Evolutionary conservation across 1,140 invertebrate species (phyloP).

Genomic region (Bombus superbus): DNA sequence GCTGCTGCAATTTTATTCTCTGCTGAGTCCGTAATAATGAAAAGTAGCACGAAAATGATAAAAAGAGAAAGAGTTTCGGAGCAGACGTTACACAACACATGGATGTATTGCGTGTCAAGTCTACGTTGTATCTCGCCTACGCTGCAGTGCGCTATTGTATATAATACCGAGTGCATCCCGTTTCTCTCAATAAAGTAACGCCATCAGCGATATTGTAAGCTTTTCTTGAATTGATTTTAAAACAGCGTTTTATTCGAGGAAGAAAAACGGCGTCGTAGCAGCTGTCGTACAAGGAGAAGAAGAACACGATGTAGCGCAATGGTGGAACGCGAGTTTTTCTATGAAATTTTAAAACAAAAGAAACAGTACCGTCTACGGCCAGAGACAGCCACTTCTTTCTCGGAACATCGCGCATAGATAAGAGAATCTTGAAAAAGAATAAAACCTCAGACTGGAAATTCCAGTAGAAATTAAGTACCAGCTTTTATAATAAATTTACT

Average conservation of each 20-base stretch:
- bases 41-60: not conserved
- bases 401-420: not conserved
- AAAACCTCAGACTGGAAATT: not conserved
- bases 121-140: not conserved
- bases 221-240: conserved; percentile 30
- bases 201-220: conserved; percentile 12
- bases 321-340: not conserved
- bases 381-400: too few relatives aligned
- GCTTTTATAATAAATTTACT: too few relatives aligned
- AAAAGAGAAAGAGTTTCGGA: not conserved
- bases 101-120: not conserved
- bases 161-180: not conserved
- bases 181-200: conserved; percentile 15
- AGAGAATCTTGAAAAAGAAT: not conserved
- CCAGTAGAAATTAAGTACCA: too few relatives aligned
- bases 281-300: not conserved
- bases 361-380: not conserved
- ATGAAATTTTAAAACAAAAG: not conserved
- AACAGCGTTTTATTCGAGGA: not conserved
- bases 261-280: not conserved
- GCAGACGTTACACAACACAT: not conserved
- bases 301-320: not conserved
- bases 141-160: not conserved
- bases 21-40: not conserved
- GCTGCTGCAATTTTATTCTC: not conserved